Base-by-base conservation (phyloP, 2,888 invertebrate genomes). In the Aphidoletes aphidimyza region DNA sequence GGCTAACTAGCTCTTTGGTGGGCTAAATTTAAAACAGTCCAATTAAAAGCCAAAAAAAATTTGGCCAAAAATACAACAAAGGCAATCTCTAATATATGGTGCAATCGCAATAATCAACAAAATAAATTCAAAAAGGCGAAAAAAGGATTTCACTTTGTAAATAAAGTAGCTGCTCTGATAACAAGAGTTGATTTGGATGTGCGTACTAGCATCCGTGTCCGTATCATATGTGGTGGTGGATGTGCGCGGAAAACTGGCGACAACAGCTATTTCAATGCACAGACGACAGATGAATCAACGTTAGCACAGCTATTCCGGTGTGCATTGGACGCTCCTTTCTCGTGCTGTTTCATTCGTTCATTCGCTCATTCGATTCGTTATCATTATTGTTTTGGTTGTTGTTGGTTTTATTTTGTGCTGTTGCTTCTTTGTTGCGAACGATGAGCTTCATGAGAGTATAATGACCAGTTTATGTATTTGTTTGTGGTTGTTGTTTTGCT, bases 201-300 rank as follows among this genome's bases (percentile, higher is more conserved):
- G 34, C 69, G 30, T 69, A 30, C 69, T 69, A 30, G 30, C 34
- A 69, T 17, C 30, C 26, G 17, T 14, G 17, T 11, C 5, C 5
- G 39, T 39, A 39, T 8, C 5, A 39, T 8, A 39, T 39, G 39
- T 39, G 5, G 11, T 22, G 26, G 26, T 30, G 69, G 11, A 19
- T 26, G 69, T 30, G 34, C 69, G 34, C 69, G 69, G 69, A 37
- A 81, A 81, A 37, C 81, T 81, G 81, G 81, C 81, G 81, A 37
- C 81, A 81, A 37, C 37, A 19, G 3, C 19, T 37, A 81, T 81
- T 26, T 17, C 26, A 69, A 69, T 69, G n/a, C 69, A 69, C 30
- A 69, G 69, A 9, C 69, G 34, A n/a, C n/a, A n/a, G n/a, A 81
- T 81, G 81, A 81, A 81, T 37, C 81, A 81, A 81, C 81, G 26